A percentile compares a stretch with the other conserved stretches of the same genome.
These are phyloP conservation scores for Epicauta chinensis DNA, from an alignment of 1,140 invertebrate genomes.

Conservation along the genomic window DNA sequence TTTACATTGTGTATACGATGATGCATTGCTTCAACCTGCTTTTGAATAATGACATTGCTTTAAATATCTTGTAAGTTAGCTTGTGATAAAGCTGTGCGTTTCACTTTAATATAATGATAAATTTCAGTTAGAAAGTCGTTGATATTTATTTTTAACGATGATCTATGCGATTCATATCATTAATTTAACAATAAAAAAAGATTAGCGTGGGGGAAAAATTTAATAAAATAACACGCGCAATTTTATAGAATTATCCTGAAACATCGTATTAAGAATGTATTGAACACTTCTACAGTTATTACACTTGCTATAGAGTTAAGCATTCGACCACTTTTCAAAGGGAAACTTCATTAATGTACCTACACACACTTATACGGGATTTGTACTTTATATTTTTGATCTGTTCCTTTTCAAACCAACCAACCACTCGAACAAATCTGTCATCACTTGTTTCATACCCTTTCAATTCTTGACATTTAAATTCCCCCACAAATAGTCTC, in stretches of 20 bases:
- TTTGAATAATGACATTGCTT: conserved; percentile 26
- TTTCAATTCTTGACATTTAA: too few relatives aligned
- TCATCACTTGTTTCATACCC: background rate
- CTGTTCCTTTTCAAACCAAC: background rate
- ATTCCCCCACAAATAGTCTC: too few relatives aligned
- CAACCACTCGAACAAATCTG: background rate
- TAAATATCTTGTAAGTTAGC: conserved; percentile 29
- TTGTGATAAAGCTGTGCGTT: conserved; percentile 21
- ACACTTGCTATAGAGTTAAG: background rate
- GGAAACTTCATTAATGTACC: too few relatives aligned
- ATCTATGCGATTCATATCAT: conserved; percentile 13
- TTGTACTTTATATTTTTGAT: background rate
- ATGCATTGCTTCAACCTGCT: conserved; percentile 28
- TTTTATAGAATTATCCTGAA: background rate
- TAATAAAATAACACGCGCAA: too few relatives aligned
- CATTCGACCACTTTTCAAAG: background rate
- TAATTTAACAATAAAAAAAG: conserved; percentile 11
- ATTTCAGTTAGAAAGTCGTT: conserved; percentile 19
- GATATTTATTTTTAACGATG: conserved; percentile 24
- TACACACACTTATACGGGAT: background rate
- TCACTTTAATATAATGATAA: conserved; percentile 25
- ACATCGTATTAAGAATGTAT: background rate
- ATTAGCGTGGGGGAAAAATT: too few relatives aligned
- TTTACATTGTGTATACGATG: conserved; percentile 24
- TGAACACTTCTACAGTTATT: background rate